These are phyloP conservation scores for Diaperis boleti DNA, from an alignment of 2,888 invertebrate genomes.

Conservation along the genomic window DNA sequence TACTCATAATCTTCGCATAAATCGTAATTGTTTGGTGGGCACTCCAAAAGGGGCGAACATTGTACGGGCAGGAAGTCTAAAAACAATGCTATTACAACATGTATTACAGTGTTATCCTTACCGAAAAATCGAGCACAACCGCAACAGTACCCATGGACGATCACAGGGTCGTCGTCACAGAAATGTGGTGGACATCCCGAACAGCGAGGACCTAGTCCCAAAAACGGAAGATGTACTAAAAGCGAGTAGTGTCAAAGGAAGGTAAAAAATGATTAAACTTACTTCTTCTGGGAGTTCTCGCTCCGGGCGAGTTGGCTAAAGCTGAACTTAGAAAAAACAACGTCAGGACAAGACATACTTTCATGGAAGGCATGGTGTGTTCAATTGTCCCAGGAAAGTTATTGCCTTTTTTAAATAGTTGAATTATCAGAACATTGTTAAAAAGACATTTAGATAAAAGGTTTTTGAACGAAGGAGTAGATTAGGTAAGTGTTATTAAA, in stretches of 20 bases:
- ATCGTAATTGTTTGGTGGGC: slow-evolving; percentile 71
- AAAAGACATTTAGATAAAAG: slow-evolving; percentile 30
- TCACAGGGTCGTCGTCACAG: slow-evolving; percentile 73
- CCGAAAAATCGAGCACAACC: slow-evolving; percentile 72
- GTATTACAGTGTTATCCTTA: too few relatives aligned
- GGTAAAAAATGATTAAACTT: slow-evolving; percentile 8
- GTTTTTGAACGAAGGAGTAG: not conserved
- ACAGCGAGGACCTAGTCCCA: slow-evolving; percentile 70
- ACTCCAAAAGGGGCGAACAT: slow-evolving; percentile 70
- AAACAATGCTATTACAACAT: too few relatives aligned
- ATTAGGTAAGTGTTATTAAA: too few relatives aligned
- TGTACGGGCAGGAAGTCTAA: slow-evolving; percentile 70
- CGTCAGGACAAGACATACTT: not conserved
- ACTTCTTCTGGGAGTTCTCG: slow-evolving; percentile 22
- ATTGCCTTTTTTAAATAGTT: slow-evolving; percentile 28
- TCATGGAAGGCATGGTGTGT: not conserved
- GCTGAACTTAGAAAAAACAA: not conserved
- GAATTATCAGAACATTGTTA: slow-evolving; percentile 28
- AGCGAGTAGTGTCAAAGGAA: not conserved
- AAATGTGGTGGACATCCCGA: slow-evolving; percentile 71
- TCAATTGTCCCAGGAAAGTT: not conserved
- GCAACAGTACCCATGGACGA: slow-evolving; percentile 75
- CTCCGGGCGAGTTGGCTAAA: not conserved
- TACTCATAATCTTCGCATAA: slow-evolving; percentile 75
- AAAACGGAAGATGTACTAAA: slow-evolving; percentile 69